These are phyloP conservation scores for Phymastichus coffea DNA, from an alignment of 1,140 invertebrate genomes.

Conservation along the genomic window DNA sequence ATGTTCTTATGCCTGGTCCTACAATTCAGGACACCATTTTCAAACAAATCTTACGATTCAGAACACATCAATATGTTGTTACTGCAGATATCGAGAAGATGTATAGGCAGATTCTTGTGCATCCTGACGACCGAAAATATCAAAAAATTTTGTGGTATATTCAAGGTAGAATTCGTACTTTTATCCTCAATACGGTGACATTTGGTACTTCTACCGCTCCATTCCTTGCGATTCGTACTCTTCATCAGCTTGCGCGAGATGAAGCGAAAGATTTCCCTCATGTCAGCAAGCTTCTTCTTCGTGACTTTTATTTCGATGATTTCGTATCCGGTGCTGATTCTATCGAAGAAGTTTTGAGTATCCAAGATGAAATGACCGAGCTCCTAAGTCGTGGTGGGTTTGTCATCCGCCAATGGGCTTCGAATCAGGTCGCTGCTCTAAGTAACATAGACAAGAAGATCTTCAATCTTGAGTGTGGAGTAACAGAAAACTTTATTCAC, in stretches of 20 bases:
- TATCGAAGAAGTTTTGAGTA: constrained; percentile 36
- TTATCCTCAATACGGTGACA: too few species aligned
- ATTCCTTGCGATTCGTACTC: constrained; percentile 45
- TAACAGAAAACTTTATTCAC: not conserved
- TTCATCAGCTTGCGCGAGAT: constrained; percentile 41
- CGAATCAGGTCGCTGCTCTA: constrained; percentile 34
- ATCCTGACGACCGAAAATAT: too few species aligned
- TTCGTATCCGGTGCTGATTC: constrained; percentile 42
- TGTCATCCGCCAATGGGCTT: constrained; percentile 46
- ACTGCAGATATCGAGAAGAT: constrained; percentile 2
- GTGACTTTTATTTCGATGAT: constrained; percentile 53
- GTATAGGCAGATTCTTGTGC: too few species aligned
- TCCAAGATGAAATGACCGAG: constrained; percentile 32
- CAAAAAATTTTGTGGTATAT: constrained; percentile 17
- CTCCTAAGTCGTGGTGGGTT: too few species aligned
- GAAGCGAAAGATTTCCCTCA: constrained; percentile 31
- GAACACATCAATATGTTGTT: not conserved
- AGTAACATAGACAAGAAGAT: not conserved
- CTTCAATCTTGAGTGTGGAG: not conserved
- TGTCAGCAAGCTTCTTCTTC: constrained; percentile 33
- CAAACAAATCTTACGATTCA: too few species aligned
- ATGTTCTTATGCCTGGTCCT: not conserved
- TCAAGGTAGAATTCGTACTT: not conserved
- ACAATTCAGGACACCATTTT: not conserved
- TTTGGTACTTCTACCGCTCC: constrained; percentile 28